Evolutionary conservation across 2,113 vertebrate species (phyloP).

Genomic region (Picathartes gymnocephalus): DNA sequence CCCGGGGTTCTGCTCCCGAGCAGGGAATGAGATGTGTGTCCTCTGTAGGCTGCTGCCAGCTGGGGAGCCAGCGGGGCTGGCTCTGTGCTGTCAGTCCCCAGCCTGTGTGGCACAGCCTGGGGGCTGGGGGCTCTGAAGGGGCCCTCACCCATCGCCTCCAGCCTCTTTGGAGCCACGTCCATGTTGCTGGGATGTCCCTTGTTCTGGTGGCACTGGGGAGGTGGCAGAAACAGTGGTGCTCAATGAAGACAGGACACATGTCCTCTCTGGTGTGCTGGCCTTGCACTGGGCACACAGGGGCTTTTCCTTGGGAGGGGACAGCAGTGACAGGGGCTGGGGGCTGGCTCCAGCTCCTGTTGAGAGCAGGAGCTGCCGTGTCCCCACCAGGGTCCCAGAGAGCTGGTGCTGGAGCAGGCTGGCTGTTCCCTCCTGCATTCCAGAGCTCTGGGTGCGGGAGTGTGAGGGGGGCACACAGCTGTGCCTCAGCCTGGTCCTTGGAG

Average conservation of each 20-base stretch:
- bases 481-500: background rate
- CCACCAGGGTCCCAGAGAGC: accelerated
- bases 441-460: background rate
- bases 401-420: background rate
- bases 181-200: background rate
- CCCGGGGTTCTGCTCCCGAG: background rate
- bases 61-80: background rate
- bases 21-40: accelerated
- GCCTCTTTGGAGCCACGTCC: background rate
- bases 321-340: background rate
- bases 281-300: background rate
- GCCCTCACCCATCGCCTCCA: background rate
- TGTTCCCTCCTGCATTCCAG: background rate
- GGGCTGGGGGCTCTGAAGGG: background rate
- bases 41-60: background rate
- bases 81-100: background rate
- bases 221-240: background rate
- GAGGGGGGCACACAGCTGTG: background rate
- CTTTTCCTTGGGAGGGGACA: accelerated
- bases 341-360: background rate
- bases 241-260: accelerated
- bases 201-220: background rate
- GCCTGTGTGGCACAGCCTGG: accelerated
- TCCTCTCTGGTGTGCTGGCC: background rate
- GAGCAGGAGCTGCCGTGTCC: background rate